Percentiles rank a stretch among this genome's conserved stretches.
Evolutionary conservation across 1,140 invertebrate genomes (phyloP).

Genomic region (Chelonus insularis): DNA sequence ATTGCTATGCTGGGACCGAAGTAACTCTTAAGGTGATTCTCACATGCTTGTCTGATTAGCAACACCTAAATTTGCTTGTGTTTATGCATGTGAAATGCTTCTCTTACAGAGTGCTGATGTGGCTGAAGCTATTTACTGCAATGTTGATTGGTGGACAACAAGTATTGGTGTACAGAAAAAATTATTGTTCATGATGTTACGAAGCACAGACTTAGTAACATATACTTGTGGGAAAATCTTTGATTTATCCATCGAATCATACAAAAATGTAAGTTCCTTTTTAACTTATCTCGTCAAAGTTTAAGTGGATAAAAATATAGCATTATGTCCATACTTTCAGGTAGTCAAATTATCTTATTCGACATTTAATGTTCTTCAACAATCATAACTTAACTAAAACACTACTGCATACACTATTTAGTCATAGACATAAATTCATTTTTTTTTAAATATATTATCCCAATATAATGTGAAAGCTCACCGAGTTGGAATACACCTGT

Average conservation of each 20-base stretch:
- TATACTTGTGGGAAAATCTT: neutral
- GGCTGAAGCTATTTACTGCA: too few species aligned
- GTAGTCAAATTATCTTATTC: conserved; percentile 22
- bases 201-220: neutral
- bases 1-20: neutral
- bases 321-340: conserved; percentile 6
- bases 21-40: neutral
- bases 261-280: conserved; percentile 2
- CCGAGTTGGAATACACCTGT: too few species aligned
- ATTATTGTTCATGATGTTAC: neutral
- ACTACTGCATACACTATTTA: neutral
- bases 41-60: too few species aligned
- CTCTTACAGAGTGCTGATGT: too few species aligned
- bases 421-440: too few species aligned
- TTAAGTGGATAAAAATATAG: too few species aligned
- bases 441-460: too few species aligned
- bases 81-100: too few species aligned
- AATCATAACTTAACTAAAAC: neutral
- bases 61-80: neutral
- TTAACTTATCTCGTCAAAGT: too few species aligned
- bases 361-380: conserved; percentile 11
- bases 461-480: too few species aligned
- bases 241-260: neutral
- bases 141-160: too few species aligned
- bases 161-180: too few species aligned